Evolutionary conservation across 2,113 vertebrate genomes (phyloP).

Genomic region (Naja naja): DNA sequence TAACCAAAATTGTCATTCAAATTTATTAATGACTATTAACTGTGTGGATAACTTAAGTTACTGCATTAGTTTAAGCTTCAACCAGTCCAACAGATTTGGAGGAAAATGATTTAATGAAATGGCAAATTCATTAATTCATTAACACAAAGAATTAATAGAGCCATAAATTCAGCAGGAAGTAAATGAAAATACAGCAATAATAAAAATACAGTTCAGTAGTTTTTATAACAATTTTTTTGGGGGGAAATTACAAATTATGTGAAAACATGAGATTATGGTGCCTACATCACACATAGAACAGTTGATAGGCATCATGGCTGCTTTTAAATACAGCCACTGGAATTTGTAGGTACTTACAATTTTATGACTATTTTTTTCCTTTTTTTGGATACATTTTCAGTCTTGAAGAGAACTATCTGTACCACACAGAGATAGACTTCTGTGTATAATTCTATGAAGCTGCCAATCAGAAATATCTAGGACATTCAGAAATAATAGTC

Average conservation of each 20-base stretch:
- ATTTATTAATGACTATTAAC: slow-evolving; percentile 49
- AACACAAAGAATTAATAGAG: slow-evolving; percentile 63
- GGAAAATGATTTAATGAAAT: slow-evolving; percentile 62
- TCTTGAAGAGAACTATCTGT: neutral
- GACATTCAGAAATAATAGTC: neutral
- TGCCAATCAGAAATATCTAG: neutral
- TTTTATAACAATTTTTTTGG: slow-evolving; percentile 31
- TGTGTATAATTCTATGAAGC: neutral
- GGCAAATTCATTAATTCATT: slow-evolving; percentile 52
- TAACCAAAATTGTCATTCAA: neutral
- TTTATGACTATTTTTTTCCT: neutral
- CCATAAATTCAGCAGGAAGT: slow-evolving; percentile 47
- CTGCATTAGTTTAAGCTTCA: slow-evolving; percentile 59
- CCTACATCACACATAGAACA: neutral
- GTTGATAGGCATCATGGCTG: neutral
- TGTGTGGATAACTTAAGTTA: slow-evolving; percentile 65
- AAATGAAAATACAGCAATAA: slow-evolving; percentile 43
- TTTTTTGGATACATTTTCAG: neutral
- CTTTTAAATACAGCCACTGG: neutral
- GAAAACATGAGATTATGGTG: slow-evolving; percentile 2
- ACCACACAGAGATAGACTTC: neutral
- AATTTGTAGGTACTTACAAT: neutral
- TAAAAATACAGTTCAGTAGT: slow-evolving; percentile 32
- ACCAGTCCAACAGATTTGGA: slow-evolving; percentile 58
- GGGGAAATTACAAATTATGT: slow-evolving; percentile 43